Conservation (phyloP, 2,888 invertebrate genomes). For the Idaea dimidiata region DNA sequence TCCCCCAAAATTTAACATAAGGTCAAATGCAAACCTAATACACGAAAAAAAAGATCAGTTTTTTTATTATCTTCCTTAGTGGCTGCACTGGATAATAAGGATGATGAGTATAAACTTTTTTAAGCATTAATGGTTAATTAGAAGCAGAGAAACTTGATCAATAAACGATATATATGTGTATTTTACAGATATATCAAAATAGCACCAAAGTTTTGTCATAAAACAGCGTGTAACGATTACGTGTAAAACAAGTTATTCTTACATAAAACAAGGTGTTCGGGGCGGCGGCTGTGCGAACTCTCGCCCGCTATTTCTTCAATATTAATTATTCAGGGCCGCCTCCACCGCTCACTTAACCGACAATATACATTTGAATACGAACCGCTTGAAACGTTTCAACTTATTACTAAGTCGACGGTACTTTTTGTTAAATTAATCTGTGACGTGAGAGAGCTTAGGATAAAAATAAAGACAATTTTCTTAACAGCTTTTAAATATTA, state of each 20-base stretch:
- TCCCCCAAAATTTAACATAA: too few relatives aligned
- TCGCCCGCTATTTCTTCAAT: slow-evolving; percentile 20
- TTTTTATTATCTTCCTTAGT: too few relatives aligned
- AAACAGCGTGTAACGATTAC: background rate
- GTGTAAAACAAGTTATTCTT: background rate
- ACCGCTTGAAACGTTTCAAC: background rate
- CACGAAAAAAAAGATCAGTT: too few relatives aligned
- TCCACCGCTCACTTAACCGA: slow-evolving; percentile 3
- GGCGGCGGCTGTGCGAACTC: too few relatives aligned
- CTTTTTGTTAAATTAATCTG: background rate
- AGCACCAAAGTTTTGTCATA: background rate
- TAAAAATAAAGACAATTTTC: background rate
- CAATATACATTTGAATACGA: slow-evolving; percentile 1
- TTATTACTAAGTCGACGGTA: background rate
- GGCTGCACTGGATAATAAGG: too few relatives aligned
- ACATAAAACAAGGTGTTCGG: slow-evolving; percentile 1
- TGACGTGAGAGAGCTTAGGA: background rate
- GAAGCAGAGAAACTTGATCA: background rate
- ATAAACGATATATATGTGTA: background rate
- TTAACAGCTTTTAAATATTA: background rate
- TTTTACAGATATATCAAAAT: background rate
- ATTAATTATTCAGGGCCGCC: slow-evolving; percentile 22
- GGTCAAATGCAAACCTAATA: too few relatives aligned
- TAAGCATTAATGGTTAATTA: background rate
- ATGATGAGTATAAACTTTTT: too few relatives aligned